Evolutionary conservation across 2,797 vertebrate species (phyloP), one percentile per base, ranked within the genome.

Genomic region (Myotis findleyi): DNA sequence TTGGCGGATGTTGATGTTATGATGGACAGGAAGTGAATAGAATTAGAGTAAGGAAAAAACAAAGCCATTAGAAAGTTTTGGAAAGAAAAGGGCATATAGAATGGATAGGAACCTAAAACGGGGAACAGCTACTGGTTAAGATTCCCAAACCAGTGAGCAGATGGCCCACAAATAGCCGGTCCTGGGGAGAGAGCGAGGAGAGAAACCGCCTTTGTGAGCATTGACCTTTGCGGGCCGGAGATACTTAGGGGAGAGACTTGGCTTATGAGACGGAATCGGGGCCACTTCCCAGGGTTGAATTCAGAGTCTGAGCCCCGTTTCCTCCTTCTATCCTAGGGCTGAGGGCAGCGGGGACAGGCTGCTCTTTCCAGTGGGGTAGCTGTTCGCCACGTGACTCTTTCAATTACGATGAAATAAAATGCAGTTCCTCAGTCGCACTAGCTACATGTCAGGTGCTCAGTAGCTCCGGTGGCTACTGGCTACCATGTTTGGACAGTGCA

Each of bases 1-100:
- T 36, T 68, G 77, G 73, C 25, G 66, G 51, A 83, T 96, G 89
- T 91, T 95, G 83, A 89, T 91, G 92, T 97, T 92, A 57, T 85
- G 92, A 68, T 76, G 20, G 83, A 36, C 84, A 91, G 95, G 89
- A 97, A 96, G 81, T 87, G 77, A 87, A 62, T 66, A 91, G 92
- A 81, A 49, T 75, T 55, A 53, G 91, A 89, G 47, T 20, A 38
- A 97, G 76, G 92, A 38, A 36, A 51, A 62, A 82, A 30, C n/a
- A 73, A 81, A 84, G 69, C 21, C 27, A 6, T 41, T 85, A 62
- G 83, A 59, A 75, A 62, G 51, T 80, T 82, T 59, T n/a, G 41
- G 66, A 89, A 59, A 76, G 68, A 44, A 66, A 91, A 62, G 59
- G 30, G 21, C 17, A 21, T 23, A 38, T 33, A 66, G 76, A 44